Percentiles rank a stretch among this genome's conserved stretches.
Evolutionary conservation across 2,888 invertebrate species (phyloP).

Genomic region (Phengaris arion): DNA sequence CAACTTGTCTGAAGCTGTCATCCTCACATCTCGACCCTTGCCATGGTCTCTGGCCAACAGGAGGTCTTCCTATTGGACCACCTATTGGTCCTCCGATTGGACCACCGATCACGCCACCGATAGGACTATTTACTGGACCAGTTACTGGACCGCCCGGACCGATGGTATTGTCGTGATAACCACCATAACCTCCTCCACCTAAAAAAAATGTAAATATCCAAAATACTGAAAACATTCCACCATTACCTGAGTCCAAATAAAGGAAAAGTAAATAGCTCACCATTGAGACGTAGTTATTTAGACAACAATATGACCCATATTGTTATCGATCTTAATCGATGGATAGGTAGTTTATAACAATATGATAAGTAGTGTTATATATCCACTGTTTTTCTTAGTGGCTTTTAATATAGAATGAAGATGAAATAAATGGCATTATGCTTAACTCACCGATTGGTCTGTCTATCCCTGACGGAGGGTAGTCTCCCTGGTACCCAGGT

Average conservation of each 20-base stretch:
- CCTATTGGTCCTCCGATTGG: slow-evolving; percentile 60
- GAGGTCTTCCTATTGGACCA: slow-evolving; percentile 56
- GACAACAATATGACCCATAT: no score
- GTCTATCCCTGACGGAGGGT: slow-evolving; percentile 66
- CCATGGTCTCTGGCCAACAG: slow-evolving; percentile 62
- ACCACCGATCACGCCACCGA: slow-evolving; percentile 62
- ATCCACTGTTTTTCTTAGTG: no score
- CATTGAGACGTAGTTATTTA: no score
- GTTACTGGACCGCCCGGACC: slow-evolving; percentile 55
- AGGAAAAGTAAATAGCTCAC: no score
- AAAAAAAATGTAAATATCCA: slow-evolving; percentile 19
- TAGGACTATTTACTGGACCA: slow-evolving; percentile 44
- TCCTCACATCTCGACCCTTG: slow-evolving; percentile 87
- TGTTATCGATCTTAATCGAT: no score
- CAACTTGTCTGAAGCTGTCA: slow-evolving; percentile 90
- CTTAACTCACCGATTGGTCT: slow-evolving; percentile 58
- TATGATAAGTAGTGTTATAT: no score
- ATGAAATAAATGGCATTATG: not conserved
- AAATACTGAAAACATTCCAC: not conserved
- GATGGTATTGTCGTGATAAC: slow-evolving; percentile 66
- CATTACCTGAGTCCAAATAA: no score
- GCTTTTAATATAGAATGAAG: no score
- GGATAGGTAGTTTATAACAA: no score
- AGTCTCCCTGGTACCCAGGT: slow-evolving; percentile 74
- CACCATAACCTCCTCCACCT: slow-evolving; percentile 51